phyloP scores from a whole-genome alignment of 2,888 invertebrate species.

The Operophtera brumata region DNA sequence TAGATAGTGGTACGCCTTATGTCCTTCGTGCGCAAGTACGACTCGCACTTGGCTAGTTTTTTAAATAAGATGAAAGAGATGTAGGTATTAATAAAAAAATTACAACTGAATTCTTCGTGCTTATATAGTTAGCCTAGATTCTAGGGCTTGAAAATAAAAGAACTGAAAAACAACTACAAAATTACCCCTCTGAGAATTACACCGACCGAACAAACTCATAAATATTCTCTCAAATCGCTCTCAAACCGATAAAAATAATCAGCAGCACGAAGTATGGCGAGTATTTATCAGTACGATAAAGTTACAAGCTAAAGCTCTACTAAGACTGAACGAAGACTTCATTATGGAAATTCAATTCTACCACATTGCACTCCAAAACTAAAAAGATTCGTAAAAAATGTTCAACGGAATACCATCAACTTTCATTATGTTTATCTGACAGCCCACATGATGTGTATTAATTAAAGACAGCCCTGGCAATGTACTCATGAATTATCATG shows the following conservation, averaged over 20 bases:
- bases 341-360: conserved; percentile 28
- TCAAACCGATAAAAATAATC: conserved; percentile 11
- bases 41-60: no score
- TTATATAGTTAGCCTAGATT: no score
- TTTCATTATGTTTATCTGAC: conserved; percentile 70
- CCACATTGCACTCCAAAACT: conserved; percentile 24
- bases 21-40: no score
- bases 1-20: no score
- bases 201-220: not conserved
- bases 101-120: no score
- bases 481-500: conserved; percentile 72
- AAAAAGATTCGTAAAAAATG: conserved; percentile 11
- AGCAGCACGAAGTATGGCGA: conserved; percentile 4
- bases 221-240: conserved; percentile 2
- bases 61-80: no score
- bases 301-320: conserved; percentile 15
- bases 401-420: conserved; percentile 22
- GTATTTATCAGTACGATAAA: conserved; percentile 21
- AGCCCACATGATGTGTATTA: conserved; percentile 76
- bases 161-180: not conserved
- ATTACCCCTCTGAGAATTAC: not conserved
- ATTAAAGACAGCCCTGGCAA: conserved; percentile 62
- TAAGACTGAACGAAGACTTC: conserved; percentile 15
- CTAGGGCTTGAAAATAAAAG: no score
- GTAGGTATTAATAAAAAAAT: no score